Evolutionary conservation across 2,797 vertebrate species (phyloP).

Genomic region (Epinephelus malabaricus): DNA sequence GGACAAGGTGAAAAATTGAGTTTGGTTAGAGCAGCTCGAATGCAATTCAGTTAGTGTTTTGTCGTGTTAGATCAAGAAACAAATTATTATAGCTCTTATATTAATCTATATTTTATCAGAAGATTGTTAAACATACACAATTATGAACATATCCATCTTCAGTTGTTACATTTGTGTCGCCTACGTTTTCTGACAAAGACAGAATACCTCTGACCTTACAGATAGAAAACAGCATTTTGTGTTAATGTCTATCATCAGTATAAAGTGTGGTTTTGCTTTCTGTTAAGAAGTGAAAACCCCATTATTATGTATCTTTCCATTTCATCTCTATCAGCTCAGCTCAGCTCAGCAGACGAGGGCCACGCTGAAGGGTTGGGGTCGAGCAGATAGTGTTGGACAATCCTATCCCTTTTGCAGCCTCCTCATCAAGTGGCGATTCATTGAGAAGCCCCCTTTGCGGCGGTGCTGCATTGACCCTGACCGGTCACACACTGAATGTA

Average conservation of each 20-base stretch:
- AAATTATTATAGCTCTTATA: conserved; percentile 70
- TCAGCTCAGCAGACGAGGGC: conserved; percentile 44
- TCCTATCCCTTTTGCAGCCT: conserved; percentile 32
- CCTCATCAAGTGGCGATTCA: conserved; percentile 14
- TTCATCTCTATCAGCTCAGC: conserved; percentile 19
- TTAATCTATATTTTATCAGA: conserved; percentile 73
- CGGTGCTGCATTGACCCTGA: conserved; percentile 26
- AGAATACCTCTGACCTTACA: conserved; percentile 39
- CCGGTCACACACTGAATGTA: conserved; percentile 17
- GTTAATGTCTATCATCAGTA: conserved; percentile 70
- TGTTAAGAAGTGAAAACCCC: neutral
- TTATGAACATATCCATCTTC: conserved; percentile 40
- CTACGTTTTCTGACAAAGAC: conserved; percentile 47
- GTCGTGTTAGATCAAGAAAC: conserved; percentile 62
- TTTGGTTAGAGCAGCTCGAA: conserved; percentile 53
- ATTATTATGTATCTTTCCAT: neutral
- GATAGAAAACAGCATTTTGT: conserved; percentile 49
- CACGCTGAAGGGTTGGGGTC: conserved; percentile 9
- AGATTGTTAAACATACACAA: conserved; percentile 69
- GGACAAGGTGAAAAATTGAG: conserved; percentile 32
- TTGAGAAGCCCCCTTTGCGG: conserved; percentile 36
- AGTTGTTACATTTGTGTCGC: conserved; percentile 61
- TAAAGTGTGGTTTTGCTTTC: conserved; percentile 47
- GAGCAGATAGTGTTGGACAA: conserved; percentile 7
- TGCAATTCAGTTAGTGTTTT: conserved; percentile 55